Conservation (phyloP, 2,797 vertebrate genomes). For the Ispidina picta region DNA sequence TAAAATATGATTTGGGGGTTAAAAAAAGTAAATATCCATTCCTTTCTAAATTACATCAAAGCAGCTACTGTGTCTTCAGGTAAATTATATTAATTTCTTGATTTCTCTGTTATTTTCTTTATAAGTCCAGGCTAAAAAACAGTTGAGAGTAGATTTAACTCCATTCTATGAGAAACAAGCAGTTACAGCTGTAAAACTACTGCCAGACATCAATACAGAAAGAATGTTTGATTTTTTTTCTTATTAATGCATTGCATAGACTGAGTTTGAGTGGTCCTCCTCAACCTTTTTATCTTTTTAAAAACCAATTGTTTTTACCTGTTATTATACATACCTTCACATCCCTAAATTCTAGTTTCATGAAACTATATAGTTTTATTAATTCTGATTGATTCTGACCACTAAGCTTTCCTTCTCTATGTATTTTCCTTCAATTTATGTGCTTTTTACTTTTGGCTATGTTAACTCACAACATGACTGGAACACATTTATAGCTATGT, state of each 20-base stretch:
- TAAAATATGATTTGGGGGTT: not conserved
- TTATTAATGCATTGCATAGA: not conserved
- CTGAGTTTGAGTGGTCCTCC: rapidly evolving
- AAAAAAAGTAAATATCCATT: not conserved
- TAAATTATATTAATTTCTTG: not conserved
- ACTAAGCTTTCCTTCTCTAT: not conserved
- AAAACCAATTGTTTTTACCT: not conserved
- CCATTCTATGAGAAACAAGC: not conserved
- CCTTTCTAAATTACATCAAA: not conserved
- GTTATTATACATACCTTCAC: not conserved
- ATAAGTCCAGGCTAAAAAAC: not conserved
- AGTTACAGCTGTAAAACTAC: not conserved
- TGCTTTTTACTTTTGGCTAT: not conserved
- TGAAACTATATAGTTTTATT: not conserved
- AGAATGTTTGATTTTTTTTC: not conserved
- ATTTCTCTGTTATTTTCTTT: not conserved
- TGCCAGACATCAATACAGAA: not conserved
- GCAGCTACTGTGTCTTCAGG: not conserved
- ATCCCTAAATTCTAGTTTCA: not conserved
- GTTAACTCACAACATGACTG: not conserved
- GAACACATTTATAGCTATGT: not conserved
- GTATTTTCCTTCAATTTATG: not conserved
- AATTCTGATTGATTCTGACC: not conserved
- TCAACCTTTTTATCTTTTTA: not conserved
- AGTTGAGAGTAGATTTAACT: not conserved